Evolutionary conservation across 1,140 invertebrate species (phyloP).

Genomic region (Cyclargus thomasi): DNA sequence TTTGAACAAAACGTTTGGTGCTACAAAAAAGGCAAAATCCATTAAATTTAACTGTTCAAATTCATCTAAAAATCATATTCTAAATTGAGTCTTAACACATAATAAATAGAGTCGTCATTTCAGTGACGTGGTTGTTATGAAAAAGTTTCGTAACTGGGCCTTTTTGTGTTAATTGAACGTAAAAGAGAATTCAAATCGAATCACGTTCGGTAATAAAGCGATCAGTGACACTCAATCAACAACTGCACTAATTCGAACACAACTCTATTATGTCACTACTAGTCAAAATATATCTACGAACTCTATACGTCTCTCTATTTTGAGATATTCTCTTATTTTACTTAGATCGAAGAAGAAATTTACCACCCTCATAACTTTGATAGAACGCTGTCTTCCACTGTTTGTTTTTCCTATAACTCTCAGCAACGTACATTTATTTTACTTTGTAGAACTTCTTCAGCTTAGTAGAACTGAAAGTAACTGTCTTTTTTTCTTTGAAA

Average conservation of each 20-base stretch:
- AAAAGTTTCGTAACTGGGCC: slow-evolving; percentile 1
- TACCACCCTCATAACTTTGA: too few species aligned
- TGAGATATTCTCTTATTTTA: too few species aligned
- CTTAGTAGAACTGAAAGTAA: too few species aligned
- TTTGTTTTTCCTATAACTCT: too few species aligned
- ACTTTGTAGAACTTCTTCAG: too few species aligned
- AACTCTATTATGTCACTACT: background rate
- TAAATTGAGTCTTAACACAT: background rate
- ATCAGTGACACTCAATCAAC: slow-evolving; percentile 8
- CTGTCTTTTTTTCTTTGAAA: too few species aligned
- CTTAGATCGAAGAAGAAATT: too few species aligned
- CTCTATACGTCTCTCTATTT: too few species aligned
- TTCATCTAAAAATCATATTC: background rate
- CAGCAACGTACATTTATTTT: too few species aligned
- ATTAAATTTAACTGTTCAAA: slow-evolving; percentile 9
- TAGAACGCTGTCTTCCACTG: too few species aligned
- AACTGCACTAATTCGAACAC: background rate
- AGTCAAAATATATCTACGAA: too few species aligned
- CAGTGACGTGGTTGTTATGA: background rate
- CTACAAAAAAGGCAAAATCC: slow-evolving; percentile 12
- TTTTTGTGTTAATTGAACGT: slow-evolving; percentile 14
- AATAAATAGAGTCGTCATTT: background rate
- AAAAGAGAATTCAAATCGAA: slow-evolving; percentile 9
- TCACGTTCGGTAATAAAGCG: slow-evolving; percentile 14
- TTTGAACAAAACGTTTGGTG: background rate